phyloP scores from a whole-genome alignment of 30 jellyfish, hydroid and myxozoan genomes.

The Cassiopea andromeda region DNA sequence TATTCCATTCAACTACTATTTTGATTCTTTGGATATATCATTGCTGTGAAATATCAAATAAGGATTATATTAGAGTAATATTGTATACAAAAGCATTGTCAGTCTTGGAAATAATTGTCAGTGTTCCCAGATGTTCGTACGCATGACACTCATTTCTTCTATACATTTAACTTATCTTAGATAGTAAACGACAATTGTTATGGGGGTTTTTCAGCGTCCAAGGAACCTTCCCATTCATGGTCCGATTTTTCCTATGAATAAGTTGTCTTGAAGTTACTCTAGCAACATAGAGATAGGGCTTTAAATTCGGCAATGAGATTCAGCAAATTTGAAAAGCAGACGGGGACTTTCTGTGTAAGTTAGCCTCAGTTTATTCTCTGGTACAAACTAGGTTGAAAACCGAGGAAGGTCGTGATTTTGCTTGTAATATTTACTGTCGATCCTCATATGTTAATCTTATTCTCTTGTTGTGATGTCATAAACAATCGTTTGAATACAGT shows the following conservation, averaged over 20 bases:
- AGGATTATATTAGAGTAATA: too few relatives aligned
- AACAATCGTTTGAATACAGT: slow-evolving; percentile 22
- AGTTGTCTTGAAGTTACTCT: neutral
- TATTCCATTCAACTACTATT: neutral
- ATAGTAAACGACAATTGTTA: neutral
- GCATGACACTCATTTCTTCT: too few relatives aligned
- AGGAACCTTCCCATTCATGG: neutral
- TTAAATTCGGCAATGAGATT: neutral
- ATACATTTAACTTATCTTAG: neutral
- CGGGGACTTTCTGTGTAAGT: neutral
- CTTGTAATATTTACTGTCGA: neutral
- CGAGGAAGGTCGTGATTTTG: neutral
- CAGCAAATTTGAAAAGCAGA: neutral
- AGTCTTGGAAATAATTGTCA: too few relatives aligned
- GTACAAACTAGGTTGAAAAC: neutral
- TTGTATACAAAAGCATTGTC: too few relatives aligned
- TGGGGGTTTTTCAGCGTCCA: neutral
- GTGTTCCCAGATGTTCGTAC: too few relatives aligned
- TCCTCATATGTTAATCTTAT: neutral
- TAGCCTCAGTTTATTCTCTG: neutral
- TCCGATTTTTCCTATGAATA: neutral
- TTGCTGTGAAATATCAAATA: too few relatives aligned
- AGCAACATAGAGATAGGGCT: neutral
- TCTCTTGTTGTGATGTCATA: slow-evolving; percentile 38
- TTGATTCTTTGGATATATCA: too few relatives aligned